Evolutionary conservation across 2,797 vertebrate genomes (phyloP), one percentile per base, ranked within the genome.

Genomic region (Megalops cyprinoides): DNA sequence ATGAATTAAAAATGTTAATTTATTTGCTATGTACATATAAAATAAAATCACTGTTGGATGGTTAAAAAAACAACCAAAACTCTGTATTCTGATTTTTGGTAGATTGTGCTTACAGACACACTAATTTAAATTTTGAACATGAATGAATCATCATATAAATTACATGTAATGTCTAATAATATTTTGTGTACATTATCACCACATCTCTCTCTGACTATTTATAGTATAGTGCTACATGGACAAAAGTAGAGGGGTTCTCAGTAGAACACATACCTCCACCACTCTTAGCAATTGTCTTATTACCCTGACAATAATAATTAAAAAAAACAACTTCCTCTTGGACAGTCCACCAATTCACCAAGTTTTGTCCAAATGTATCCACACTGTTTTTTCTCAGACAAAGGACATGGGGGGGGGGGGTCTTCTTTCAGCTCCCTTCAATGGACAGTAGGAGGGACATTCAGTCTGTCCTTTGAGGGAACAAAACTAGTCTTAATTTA

Each of bases 11-110:
- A 76, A 44, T 65, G 74, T 81, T 86, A 82, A 87, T 86, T 87
- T 86, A 87, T 90, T 90, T 89, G 84, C 84, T 88, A 81, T 71
- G 44, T n/a, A 87, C 82, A 89, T 87, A 86, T 86, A 88, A 81
- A 74, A 90, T 85, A 78, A 87, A 90, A 93, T 94, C 89, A 93
- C 87, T 94, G 92, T 95, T 94, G 89, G 94, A 94, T 95, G 91
- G 93, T 93, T n/a, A 89, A 90, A 74, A 80, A 44, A 69, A 44
- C 39, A 39, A 42, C 37, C n/a, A 23, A 23, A 71, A 71, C 39
- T 20, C 37, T 23, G 39, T 39, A 23, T 42, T n/a, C n/a, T n/a
- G n/a, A n/a, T 71, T 42, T 67, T 44, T 71, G 65, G 42, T 44
- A 20, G 9, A 31, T n/a, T 71, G 67, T 71, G 23, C 14, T 69